Conservation (phyloP, 2,797 vertebrate species). For the Gymnocypris eckloni region DNA sequence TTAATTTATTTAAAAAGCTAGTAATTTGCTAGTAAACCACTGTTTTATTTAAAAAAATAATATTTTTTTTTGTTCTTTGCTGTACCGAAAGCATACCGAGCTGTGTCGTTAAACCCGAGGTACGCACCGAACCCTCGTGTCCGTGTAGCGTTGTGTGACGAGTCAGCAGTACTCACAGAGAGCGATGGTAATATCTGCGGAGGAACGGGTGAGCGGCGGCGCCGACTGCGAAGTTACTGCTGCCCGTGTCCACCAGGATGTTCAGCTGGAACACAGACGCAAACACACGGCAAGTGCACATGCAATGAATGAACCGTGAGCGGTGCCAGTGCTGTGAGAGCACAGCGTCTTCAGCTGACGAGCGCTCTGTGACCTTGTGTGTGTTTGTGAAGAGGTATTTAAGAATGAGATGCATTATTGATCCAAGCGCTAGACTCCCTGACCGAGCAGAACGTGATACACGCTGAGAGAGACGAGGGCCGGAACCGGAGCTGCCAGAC, state of each 20-base stretch:
- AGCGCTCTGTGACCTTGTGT: neutral
- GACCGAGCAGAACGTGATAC: slow-evolving; percentile 57
- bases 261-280: slow-evolving; percentile 82
- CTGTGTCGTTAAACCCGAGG: too few species aligned
- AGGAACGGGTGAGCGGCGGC: slow-evolving; percentile 95
- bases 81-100: neutral
- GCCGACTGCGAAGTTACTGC: slow-evolving; percentile 98
- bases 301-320: too few species aligned
- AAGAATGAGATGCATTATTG: slow-evolving; percentile 76
- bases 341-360: neutral
- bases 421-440: slow-evolving; percentile 59
- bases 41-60: too few species aligned
- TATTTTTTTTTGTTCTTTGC: neutral
- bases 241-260: slow-evolving; percentile 85
- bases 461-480: slow-evolving; percentile 28
- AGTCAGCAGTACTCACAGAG: neutral
- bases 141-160: neutral
- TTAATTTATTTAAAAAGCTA: neutral
- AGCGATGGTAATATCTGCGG: slow-evolving; percentile 78
- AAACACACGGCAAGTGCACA: neutral
- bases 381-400: slow-evolving; percentile 68
- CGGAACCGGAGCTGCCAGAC: neutral
- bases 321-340: neutral
- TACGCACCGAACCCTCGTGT: too few species aligned
- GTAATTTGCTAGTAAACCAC: neutral